A percentile compares a stretch with the other conserved stretches of the same genome.
Evolutionary conservation across 2,113 vertebrate species (phyloP).

Genomic region (Actinemys pallida): DNA sequence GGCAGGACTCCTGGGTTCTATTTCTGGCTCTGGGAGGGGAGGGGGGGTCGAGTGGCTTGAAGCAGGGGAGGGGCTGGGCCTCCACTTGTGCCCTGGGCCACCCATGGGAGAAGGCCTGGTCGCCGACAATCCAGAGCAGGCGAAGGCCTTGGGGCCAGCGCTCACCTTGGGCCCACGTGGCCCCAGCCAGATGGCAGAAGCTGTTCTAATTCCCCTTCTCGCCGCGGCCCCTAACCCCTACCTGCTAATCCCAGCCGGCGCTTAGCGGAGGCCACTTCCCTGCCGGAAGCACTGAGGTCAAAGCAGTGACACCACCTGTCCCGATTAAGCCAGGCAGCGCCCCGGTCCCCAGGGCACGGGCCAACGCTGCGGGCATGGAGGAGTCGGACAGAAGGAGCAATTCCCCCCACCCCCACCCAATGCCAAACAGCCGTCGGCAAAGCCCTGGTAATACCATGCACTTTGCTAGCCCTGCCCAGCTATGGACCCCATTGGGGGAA

Average conservation of each 20-base stretch:
- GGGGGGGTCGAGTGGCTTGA: conserved; percentile 6
- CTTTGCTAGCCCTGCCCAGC: not conserved
- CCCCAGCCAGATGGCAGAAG: not conserved
- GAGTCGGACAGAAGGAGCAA: not conserved
- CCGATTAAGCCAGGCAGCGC: too few relatives aligned
- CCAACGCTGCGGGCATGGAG: not conserved
- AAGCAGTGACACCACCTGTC: too few relatives aligned
- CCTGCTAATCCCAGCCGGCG: not conserved
- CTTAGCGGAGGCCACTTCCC: not conserved
- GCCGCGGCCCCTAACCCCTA: not conserved
- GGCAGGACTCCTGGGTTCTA: not conserved
- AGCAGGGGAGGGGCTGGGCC: conserved; percentile 11
- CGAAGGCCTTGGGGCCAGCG: too few relatives aligned
- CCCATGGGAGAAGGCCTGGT: too few relatives aligned
- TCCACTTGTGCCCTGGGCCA: too few relatives aligned
- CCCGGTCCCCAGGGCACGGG: too few relatives aligned
- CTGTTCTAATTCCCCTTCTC: not conserved
- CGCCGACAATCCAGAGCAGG: too few relatives aligned
- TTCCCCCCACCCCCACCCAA: not conserved
- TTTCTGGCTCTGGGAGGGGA: conserved; percentile 47
- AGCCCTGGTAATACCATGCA: not conserved
- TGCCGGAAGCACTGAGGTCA: not conserved
- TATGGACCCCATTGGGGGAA: not conserved
- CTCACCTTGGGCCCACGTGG: not conserved
- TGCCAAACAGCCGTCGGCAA: not conserved